A percentile compares a stretch with the other conserved stretches of the same genome.
Conservation (phyloP, 2,113 vertebrate species). For the Gobius niger region DNA sequence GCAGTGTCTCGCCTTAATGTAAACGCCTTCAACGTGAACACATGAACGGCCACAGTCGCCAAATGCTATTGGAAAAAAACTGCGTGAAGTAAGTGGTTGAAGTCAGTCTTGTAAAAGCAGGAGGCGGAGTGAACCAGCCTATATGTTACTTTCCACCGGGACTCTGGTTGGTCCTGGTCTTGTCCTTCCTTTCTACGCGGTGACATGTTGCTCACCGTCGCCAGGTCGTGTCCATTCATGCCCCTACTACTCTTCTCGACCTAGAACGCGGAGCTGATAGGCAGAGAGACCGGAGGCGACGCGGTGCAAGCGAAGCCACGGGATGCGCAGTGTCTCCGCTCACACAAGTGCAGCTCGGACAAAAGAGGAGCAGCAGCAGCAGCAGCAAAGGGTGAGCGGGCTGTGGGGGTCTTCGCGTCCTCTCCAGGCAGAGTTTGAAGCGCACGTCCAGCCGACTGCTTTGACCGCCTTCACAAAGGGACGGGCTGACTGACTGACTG, state of each 20-base stretch:
- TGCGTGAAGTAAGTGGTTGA: neutral
- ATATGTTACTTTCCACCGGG: neutral
- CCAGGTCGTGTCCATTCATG: constrained; percentile 35
- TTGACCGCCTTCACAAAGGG: constrained; percentile 9
- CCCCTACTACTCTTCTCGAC: constrained; percentile 18
- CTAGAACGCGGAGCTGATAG: constrained; percentile 42
- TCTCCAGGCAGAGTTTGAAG: constrained; percentile 20
- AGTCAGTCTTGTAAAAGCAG: neutral
- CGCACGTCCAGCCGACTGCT: constrained; percentile 9
- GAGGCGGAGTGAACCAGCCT: neutral
- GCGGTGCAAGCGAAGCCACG: constrained; percentile 40
- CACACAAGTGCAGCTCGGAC: constrained; percentile 63
- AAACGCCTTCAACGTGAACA: no score
- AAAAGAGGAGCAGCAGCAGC: constrained; percentile 58
- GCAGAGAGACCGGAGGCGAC: constrained; percentile 46
- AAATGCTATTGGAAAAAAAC: no score
- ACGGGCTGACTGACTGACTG: no score
- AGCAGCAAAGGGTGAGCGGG: constrained; percentile 25
- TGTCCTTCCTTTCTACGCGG: constrained; percentile 14
- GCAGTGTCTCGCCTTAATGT: no score
- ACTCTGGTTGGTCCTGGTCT: constrained; percentile 1
- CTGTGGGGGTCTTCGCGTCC: constrained; percentile 43
- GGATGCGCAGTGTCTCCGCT: constrained; percentile 70
- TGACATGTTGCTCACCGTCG: constrained; percentile 23
- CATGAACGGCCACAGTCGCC: no score